Evolutionary conservation across 2,113 vertebrate genomes (phyloP).

Genomic region (Ia io): DNA sequence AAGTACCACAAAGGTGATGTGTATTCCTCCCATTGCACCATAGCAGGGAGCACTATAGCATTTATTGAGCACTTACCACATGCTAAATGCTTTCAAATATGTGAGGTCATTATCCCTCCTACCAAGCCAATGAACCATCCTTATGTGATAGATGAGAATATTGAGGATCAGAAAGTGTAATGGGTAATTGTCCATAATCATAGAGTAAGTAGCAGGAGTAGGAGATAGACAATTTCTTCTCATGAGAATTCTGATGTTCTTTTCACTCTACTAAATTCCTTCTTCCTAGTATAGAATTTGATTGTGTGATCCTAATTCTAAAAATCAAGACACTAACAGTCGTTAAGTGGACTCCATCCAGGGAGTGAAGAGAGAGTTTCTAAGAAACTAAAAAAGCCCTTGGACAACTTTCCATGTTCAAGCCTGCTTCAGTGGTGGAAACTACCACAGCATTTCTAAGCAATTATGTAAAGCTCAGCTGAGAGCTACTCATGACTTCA

Average conservation of each 20-base stretch:
- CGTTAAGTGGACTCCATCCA: neutral
- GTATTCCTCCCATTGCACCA: neutral
- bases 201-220: neutral
- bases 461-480: neutral
- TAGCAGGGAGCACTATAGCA: too few species aligned
- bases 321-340: neutral
- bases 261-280: neutral
- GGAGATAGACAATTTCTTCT: neutral
- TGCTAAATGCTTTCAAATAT: neutral
- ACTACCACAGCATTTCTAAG: neutral
- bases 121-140: neutral
- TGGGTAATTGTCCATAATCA: neutral
- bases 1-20: neutral
- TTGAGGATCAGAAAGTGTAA: neutral
- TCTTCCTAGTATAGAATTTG: neutral
- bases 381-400: neutral
- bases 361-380: neutral
- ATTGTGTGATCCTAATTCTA: neutral
- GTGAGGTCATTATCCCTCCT: neutral
- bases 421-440: neutral
- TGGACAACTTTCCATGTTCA: neutral
- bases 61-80: neutral
- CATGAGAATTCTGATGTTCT: neutral
- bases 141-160: neutral
- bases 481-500: neutral